Conservation (phyloP, 2,113 vertebrate species). For the Phrynocephalus versicolor region DNA sequence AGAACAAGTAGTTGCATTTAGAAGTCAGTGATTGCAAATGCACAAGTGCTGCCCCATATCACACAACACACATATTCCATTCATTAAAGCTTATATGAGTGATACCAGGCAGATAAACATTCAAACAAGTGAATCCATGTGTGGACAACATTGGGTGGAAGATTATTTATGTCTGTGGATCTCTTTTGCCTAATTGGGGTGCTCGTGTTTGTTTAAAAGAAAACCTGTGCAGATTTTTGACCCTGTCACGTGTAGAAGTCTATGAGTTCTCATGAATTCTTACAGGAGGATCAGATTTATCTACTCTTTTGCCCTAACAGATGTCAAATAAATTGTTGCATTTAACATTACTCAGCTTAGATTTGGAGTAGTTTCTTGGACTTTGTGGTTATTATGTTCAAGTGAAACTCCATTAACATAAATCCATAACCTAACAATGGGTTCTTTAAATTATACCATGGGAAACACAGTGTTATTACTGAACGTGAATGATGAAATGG, state of each 20-base stretch:
- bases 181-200: neutral
- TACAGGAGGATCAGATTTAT: neutral
- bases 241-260: neutral
- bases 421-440: neutral
- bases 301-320: neutral
- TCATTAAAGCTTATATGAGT: neutral
- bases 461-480: neutral
- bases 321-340: neutral
- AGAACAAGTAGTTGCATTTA: no score
- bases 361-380: neutral
- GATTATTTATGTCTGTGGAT: neutral
- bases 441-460: neutral
- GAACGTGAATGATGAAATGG: neutral
- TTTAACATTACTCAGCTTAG: neutral
- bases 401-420: neutral
- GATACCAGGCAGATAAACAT: neutral
- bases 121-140: neutral
- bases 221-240: neutral
- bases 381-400: conserved; percentile 1
- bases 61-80: neutral
- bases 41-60: neutral
- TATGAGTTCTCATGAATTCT: neutral
- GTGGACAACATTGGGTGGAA: neutral
- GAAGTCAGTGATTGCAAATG: neutral
- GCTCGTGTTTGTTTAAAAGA: neutral